Conservation (phyloP, 1,140 invertebrate genomes). For the Saxidomus purpurata region DNA sequence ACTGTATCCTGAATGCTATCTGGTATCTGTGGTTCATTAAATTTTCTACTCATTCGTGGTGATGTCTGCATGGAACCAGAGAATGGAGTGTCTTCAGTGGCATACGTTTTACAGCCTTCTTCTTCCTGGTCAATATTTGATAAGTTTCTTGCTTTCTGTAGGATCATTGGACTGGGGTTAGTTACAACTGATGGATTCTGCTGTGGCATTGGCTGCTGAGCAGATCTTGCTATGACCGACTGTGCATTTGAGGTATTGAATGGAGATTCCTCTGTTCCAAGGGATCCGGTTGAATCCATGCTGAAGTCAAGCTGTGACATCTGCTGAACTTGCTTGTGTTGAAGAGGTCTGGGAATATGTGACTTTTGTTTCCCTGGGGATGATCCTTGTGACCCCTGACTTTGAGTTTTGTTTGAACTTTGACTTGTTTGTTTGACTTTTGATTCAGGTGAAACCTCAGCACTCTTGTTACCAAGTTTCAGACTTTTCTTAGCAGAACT, state of each 20-base stretch:
- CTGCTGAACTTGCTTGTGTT: constrained; percentile 48
- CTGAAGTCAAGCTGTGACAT: constrained; percentile 49
- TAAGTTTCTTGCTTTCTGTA: constrained; percentile 47
- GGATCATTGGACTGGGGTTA: constrained; percentile 41
- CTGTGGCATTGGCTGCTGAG: background rate
- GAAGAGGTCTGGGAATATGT: constrained; percentile 47
- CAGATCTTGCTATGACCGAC: constrained; percentile 15
- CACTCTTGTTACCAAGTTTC: constrained; percentile 20
- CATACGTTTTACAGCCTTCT: constrained; percentile 91
- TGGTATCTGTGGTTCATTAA: background rate
- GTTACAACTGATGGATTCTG: background rate
- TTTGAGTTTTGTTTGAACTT: constrained; percentile 41
- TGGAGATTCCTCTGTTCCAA: constrained; percentile 65
- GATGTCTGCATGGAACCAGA: constrained; percentile 69
- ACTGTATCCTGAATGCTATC: constrained; percentile 68
- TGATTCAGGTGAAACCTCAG: background rate
- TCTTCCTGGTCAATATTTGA: constrained; percentile 63
- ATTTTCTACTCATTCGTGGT: constrained; percentile 47
- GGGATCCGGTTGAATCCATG: constrained; percentile 53
- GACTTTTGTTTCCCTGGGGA: constrained; percentile 55
- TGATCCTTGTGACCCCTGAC: constrained; percentile 27
- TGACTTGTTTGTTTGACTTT: background rate
- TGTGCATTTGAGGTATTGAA: constrained; percentile 46
- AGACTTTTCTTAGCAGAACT: constrained; percentile 53
- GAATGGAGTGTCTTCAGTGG: constrained; percentile 94